Base-by-base conservation (phyloP, 2,888 invertebrate species). In the Bursaphelenchus okinawaensis region DNA sequence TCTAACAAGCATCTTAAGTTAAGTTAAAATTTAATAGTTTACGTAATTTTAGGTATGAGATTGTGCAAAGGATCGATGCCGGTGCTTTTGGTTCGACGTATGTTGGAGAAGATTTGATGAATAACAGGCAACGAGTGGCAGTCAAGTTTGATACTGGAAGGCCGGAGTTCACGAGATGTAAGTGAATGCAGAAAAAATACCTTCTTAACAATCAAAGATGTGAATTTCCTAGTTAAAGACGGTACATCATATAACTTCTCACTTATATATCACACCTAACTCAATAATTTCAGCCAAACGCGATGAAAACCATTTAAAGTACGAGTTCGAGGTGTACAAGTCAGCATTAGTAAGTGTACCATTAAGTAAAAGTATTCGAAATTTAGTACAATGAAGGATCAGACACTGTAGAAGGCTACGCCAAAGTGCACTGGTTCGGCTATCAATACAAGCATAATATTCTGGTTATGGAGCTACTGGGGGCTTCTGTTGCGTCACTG, bases 391-490 rank as follows among this genome's bases (percentile, higher is more conserved):
- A 69, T n/a, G 70, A 71, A 23, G 69, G 69, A 22, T 59, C n/a
- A 20, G 70, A 68, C 19, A 52, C 51, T 24, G 66, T 65, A 12
- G 70, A 69, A 51, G 65, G 67, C 9, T 65, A 67, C 40, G 60
- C 70, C 31, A 20, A 62, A 27, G 72, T 72, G 7, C 62, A 65
- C 52, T 73, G 73, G 71, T 72, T 65, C 60, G 73, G 71, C 29
- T 55, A 67, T 27, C 64, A 73, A 31, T 73, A 55, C 57, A 71
- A 69, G 8, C 74, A 76, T 50, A 67, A 72, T 50, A 72, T 78
- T 23, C 24, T 75, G 28, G 74, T 76, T 3, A 76, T 76, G 78
- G 71, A 78, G 29, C 62, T 76, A 23, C 65, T 76, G 7, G 76
- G 76, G 0, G 78, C 77, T 7, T 66, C 74, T 1, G 59, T 76